phyloP scores from a whole-genome alignment of 2,113 vertebrate genomes.

The Gasterosteus aculeatus region DNA sequence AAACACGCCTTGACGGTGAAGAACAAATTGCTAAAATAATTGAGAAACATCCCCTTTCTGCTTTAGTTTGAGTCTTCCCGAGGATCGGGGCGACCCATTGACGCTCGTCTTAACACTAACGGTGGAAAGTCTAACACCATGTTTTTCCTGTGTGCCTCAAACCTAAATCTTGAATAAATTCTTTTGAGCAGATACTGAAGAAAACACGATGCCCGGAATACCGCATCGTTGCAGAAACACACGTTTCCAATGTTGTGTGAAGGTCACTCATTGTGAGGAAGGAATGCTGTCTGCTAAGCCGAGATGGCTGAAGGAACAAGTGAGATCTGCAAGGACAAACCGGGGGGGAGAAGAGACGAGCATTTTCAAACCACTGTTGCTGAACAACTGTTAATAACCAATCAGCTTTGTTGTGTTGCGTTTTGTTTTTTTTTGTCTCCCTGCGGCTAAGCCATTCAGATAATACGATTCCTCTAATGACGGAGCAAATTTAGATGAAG shows the following conservation, averaged over 20 bases:
- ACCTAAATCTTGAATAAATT: constrained; percentile 3
- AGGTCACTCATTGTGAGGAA: constrained; percentile 32
- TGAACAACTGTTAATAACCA: constrained; percentile 46
- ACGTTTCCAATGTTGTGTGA: neutral
- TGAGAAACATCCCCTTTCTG: constrained; percentile 1
- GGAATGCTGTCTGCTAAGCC: constrained; percentile 15
- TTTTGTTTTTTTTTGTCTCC: constrained; percentile 8
- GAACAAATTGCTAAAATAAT: neutral
- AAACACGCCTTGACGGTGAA: too few relatives aligned
- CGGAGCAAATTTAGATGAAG: constrained; percentile 44
- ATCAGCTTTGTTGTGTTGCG: constrained; percentile 7
- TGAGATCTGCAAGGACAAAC: constrained; percentile 41
- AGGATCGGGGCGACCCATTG: constrained; percentile 32
- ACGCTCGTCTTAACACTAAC: constrained; percentile 20
- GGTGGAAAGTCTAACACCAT: constrained; percentile 23
- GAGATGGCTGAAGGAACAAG: constrained; percentile 29
- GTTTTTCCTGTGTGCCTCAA: neutral
- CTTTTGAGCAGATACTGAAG: neutral
- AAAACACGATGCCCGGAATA: neutral
- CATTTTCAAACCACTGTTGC: constrained; percentile 29
- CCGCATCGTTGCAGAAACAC: neutral
- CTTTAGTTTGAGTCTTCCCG: constrained; percentile 22
- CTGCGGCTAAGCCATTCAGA: constrained; percentile 44
- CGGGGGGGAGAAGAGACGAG: constrained; percentile 2
- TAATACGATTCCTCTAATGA: constrained; percentile 54